Conservation (phyloP, 2,113 vertebrate genomes). For the Mus spicilegus region DNA sequence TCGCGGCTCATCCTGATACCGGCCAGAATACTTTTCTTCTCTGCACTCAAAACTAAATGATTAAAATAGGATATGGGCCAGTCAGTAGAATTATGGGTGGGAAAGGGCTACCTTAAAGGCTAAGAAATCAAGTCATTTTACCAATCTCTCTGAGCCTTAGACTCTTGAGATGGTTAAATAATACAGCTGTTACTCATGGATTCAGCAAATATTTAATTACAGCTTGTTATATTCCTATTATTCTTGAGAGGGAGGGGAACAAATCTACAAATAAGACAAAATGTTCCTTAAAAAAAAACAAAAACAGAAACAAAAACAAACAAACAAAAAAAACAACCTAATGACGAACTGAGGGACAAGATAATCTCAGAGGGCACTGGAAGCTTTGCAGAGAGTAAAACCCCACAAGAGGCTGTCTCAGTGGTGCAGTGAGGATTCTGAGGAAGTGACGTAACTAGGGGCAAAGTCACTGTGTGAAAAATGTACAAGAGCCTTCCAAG, state of each 20-base stretch:
- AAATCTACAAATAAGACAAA: neutral
- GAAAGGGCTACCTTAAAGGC: conserved; percentile 29
- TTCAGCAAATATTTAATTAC: conserved; percentile 52
- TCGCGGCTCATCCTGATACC: neutral
- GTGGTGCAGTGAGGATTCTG: neutral
- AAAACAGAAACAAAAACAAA: neutral
- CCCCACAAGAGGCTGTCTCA: neutral
- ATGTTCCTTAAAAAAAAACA: neutral
- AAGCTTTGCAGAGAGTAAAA: neutral
- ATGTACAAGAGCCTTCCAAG: neutral
- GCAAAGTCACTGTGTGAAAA: neutral
- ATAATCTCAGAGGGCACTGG: neutral
- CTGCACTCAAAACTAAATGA: conserved; percentile 47
- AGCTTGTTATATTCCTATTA: neutral
- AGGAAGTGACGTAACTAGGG: neutral
- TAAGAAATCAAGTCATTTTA: conserved; percentile 19
- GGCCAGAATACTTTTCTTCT: neutral
- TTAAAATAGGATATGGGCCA: conserved; percentile 7
- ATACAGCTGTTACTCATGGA: neutral
- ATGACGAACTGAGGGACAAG: neutral
- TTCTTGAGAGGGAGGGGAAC: neutral
- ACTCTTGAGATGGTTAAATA: conserved; percentile 34
- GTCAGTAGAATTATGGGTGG: neutral
- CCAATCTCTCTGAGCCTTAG: neutral
- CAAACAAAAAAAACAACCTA: too few relatives aligned